Evolutionary conservation across 2,888 invertebrate genomes (phyloP).

Genomic region (Micropterix aruncella): DNA sequence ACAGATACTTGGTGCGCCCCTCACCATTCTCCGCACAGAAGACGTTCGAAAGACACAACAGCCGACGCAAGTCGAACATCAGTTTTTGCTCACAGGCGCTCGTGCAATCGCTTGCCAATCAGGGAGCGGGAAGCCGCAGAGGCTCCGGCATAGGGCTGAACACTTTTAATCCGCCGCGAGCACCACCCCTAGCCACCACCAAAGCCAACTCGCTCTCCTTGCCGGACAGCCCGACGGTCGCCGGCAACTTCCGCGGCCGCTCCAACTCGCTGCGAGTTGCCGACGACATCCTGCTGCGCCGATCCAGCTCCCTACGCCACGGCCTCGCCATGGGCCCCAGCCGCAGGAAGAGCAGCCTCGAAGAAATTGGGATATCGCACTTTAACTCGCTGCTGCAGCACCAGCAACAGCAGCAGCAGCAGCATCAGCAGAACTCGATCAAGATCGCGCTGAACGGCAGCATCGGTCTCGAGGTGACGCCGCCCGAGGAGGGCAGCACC

Average conservation of each 20-base stretch:
- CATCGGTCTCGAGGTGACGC: slow-evolving; percentile 70
- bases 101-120: slow-evolving; percentile 29
- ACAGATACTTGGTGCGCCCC: slow-evolving; percentile 83
- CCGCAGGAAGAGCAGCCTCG: slow-evolving; percentile 67
- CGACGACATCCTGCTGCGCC: slow-evolving; percentile 68
- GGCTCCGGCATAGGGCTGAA: slow-evolving; percentile 55
- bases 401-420: slow-evolving; percentile 28
- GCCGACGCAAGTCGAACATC: slow-evolving; percentile 79
- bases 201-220: slow-evolving; percentile 82
- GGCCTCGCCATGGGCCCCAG: slow-evolving; percentile 50
- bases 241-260: slow-evolving; percentile 63
- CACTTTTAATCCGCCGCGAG: slow-evolving; percentile 47
- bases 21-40: slow-evolving; percentile 93
- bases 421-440: slow-evolving; percentile 59
- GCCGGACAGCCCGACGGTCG: slow-evolving; percentile 77
- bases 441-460: slow-evolving; percentile 77
- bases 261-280: slow-evolving; percentile 79
- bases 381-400: slow-evolving; percentile 52
- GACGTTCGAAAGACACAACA: slow-evolving; percentile 86
- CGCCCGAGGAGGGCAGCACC: slow-evolving; percentile 48
- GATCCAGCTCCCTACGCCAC: slow-evolving; percentile 75
- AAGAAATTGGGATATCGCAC: slow-evolving; percentile 75
- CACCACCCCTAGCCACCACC: slow-evolving; percentile 67
- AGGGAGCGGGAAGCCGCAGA: slow-evolving; percentile 45
- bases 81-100: slow-evolving; percentile 77